phyloP scores from a whole-genome alignment of 2,797 vertebrate genomes.

The Phoeniculus purpureus region DNA sequence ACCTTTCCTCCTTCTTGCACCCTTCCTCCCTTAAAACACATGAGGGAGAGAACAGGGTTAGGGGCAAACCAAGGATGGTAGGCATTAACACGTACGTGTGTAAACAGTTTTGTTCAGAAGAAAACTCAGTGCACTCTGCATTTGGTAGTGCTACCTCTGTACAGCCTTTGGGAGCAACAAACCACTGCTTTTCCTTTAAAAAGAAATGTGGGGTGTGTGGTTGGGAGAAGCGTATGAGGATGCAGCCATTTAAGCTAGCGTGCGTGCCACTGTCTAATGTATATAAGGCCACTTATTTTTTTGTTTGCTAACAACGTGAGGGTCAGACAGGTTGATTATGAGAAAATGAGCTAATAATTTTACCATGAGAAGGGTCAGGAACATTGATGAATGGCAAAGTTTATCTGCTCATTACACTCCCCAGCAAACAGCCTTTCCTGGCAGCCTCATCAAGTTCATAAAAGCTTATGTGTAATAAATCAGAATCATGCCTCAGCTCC shows the following conservation, averaged over 20 bases:
- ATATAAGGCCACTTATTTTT: neutral
- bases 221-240: neutral
- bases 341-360: constrained; percentile 23
- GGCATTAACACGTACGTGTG: neutral
- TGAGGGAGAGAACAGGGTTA: neutral
- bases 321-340: neutral
- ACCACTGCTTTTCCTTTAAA: constrained; percentile 1
- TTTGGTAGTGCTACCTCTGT: neutral
- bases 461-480: neutral
- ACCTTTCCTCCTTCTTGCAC: neutral
- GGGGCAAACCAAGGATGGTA: neutral
- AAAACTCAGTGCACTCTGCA: neutral
- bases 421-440: neutral
- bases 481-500: neutral
- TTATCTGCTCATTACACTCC: neutral
- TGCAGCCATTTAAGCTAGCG: neutral
- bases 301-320: constrained; percentile 3
- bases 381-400: neutral
- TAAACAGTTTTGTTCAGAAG: neutral
- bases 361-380: neutral
- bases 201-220: neutral
- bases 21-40: neutral
- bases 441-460: neutral
- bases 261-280: neutral
- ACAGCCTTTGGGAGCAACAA: neutral